These are phyloP conservation scores for Heteromyza rotundicornis DNA, from an alignment of 2,888 invertebrate genomes.

Conservation along the genomic window DNA sequence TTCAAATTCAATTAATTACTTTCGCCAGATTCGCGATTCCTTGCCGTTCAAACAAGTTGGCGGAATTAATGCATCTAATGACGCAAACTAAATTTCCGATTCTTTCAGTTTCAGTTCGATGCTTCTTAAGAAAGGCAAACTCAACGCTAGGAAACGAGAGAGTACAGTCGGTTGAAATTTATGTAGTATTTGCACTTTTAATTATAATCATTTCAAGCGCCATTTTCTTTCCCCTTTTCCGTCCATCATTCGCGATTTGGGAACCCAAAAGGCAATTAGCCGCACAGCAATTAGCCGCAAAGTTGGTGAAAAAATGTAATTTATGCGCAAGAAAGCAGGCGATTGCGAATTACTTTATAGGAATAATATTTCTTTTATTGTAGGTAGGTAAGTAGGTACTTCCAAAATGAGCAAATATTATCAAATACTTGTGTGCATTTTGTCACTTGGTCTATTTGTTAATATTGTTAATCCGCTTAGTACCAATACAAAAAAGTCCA, in stretches of 20 bases:
- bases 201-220: constrained; percentile 50
- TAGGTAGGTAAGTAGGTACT: too few species aligned
- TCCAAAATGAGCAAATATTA: too few species aligned
- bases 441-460: constrained; percentile 10
- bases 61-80: constrained; percentile 40
- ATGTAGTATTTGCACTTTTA: constrained; percentile 44
- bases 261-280: constrained; percentile 37
- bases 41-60: background rate
- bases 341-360: background rate
- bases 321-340: constrained; percentile 9
- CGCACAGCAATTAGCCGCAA: constrained; percentile 21
- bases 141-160: background rate
- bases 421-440: background rate
- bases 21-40: too few species aligned
- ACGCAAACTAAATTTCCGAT: constrained; percentile 47
- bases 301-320: constrained; percentile 14
- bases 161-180: constrained; percentile 26
- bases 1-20: too few species aligned
- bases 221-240: constrained; percentile 8
- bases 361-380: background rate
- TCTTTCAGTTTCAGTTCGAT: constrained; percentile 32
- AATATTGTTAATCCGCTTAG: constrained; percentile 25
- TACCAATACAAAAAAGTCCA: constrained; percentile 17
- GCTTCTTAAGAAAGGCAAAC: background rate
- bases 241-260: constrained; percentile 6